Percentiles rank a stretch among this genome's conserved stretches.
Evolutionary conservation across 1,140 invertebrate species (phyloP).

Genomic region (Pseudoatta argentina): DNA sequence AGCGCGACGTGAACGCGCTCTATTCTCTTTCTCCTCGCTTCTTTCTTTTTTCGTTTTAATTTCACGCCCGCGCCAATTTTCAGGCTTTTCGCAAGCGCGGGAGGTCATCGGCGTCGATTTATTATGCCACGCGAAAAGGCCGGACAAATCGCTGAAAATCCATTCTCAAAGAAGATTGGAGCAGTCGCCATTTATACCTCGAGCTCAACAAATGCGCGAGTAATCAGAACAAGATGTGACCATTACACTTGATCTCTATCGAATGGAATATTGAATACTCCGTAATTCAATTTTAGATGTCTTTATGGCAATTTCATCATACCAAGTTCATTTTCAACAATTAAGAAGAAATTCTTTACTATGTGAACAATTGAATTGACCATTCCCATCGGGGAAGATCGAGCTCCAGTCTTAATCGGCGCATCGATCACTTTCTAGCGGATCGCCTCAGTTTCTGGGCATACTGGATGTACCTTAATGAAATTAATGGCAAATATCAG

Average conservation of each 20-base stretch:
- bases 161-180: slow-evolving; percentile 54
- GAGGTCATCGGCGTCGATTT: slow-evolving; percentile 58
- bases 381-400: neutral
- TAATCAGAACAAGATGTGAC: neutral
- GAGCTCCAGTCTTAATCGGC: neutral
- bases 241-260: neutral
- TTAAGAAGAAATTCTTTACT: neutral
- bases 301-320: neutral
- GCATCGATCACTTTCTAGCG: slow-evolving; percentile 23
- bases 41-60: slow-evolving; percentile 59
- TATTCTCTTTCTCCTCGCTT: slow-evolving; percentile 52
- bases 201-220: slow-evolving; percentile 5
- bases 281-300: neutral
- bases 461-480: slow-evolving; percentile 53
- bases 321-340: neutral
- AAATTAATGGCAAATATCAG: slow-evolving; percentile 72
- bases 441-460: slow-evolving; percentile 1
- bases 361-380: slow-evolving; percentile 14
- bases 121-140: slow-evolving; percentile 51
- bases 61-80: slow-evolving; percentile 63
- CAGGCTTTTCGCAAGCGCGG: slow-evolving; percentile 53
- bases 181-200: slow-evolving; percentile 21
- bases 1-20: slow-evolving; percentile 61
- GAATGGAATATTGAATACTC: slow-evolving; percentile 1
- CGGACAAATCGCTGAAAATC: slow-evolving; percentile 55